Conservation (phyloP, 2,888 invertebrate genomes). For the Agelastica alni region DNA sequence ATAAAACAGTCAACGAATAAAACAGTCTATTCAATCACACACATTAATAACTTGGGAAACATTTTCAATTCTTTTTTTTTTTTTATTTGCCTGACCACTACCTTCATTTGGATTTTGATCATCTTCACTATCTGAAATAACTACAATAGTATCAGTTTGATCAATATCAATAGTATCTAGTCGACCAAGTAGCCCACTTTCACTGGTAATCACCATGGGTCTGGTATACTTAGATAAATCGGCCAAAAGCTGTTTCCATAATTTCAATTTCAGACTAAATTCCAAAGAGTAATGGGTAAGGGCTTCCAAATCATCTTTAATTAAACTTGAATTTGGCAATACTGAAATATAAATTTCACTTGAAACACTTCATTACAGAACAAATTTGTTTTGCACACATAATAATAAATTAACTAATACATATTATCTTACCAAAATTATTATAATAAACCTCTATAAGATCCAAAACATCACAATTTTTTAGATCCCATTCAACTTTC, state of each 20-base stretch:
- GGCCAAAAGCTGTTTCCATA: slow-evolving; percentile 32
- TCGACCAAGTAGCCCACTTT: slow-evolving; percentile 4
- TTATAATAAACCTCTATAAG: slow-evolving; percentile 35
- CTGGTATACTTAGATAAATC: slow-evolving; percentile 25
- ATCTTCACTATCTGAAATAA: slow-evolving; percentile 29
- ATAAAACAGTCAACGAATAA: too few species aligned
- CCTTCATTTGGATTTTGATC: slow-evolving; percentile 11
- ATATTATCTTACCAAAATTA: slow-evolving; percentile 33
- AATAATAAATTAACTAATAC: too few species aligned
- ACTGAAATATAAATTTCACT: slow-evolving; percentile 20
- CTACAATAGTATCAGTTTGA: slow-evolving; percentile 24
- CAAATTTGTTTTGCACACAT: not conserved
- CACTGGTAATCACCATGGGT: slow-evolving; percentile 18
- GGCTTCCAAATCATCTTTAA: slow-evolving; percentile 25
- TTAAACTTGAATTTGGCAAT: slow-evolving; percentile 22
- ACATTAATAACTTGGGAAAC: slow-evolving; percentile 12
- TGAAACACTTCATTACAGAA: too few species aligned
- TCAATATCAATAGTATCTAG: too few species aligned
- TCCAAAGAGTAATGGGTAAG: slow-evolving; percentile 29
- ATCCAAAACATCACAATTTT: slow-evolving; percentile 31
- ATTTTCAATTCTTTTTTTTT: slow-evolving; percentile 2
- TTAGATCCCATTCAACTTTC: slow-evolving; percentile 32
- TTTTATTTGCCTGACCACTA: slow-evolving; percentile 5
- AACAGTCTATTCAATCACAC: too few species aligned
- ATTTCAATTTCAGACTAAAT: slow-evolving; percentile 31